These are phyloP conservation scores for Enteromius fasciolatus DNA, from an alignment of 2,797 vertebrate species.

Conservation along the genomic window DNA sequence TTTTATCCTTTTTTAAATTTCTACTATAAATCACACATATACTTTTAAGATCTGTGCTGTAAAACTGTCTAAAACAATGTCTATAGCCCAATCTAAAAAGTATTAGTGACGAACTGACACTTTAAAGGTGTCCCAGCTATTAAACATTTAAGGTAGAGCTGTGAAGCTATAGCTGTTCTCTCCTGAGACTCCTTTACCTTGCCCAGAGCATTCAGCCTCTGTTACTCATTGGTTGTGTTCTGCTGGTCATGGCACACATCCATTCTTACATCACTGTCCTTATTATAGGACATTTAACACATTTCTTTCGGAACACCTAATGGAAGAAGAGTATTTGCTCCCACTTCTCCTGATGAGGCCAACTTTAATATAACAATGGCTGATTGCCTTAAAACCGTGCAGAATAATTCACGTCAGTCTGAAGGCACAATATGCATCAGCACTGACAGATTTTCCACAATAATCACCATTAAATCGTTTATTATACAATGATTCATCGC, in stretches of 20 bases:
- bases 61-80: not conserved
- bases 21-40: not conserved
- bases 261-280: constrained; percentile 17
- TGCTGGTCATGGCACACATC: not conserved
- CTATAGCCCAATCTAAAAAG: not conserved
- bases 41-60: not conserved
- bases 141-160: not conserved
- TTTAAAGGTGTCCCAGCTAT: not conserved
- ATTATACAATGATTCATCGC: not conserved
- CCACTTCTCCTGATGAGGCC: constrained; percentile 4
- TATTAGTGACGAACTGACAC: not conserved
- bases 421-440: not conserved
- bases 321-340: not conserved
- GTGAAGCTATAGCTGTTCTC: constrained; percentile 9
- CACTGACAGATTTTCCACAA: constrained; percentile 3
- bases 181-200: constrained; percentile 20
- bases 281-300: constrained; percentile 25
- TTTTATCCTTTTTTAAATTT: not conserved
- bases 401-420: not conserved
- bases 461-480: not conserved
- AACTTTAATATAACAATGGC: not conserved
- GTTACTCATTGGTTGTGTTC: not conserved
- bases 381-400: not conserved
- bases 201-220: constrained; percentile 33
- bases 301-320: not conserved